These are phyloP conservation scores for Silurus lanzhouensis DNA, from an alignment of 2,797 vertebrate species.

Conservation along the genomic window DNA sequence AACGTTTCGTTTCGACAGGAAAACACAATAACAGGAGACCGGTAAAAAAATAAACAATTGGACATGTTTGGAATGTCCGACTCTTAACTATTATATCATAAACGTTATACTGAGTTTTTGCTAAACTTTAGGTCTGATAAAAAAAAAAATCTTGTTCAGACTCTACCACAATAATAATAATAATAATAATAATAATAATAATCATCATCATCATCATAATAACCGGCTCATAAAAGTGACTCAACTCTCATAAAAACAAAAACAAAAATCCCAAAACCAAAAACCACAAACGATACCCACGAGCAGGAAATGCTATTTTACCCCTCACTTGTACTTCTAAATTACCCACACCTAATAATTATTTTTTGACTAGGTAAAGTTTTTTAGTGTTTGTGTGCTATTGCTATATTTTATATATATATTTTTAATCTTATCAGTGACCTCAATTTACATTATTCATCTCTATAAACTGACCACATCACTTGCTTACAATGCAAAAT, in stretches of 20 bases:
- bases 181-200: too few relatives aligned
- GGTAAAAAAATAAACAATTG: neutral
- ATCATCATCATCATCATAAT: too few relatives aligned
- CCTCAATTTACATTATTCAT: neutral
- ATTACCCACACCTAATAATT: neutral
- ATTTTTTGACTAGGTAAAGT: neutral
- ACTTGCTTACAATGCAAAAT: neutral
- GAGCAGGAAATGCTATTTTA: neutral
- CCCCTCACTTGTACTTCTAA: too few relatives aligned
- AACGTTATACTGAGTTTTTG: neutral
- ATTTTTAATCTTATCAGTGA: neutral
- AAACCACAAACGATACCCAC: neutral
- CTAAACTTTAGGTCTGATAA: neutral
- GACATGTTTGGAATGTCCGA: neutral
- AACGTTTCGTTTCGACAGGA: neutral
- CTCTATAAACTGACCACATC: neutral
- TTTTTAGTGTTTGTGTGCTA: too few relatives aligned
- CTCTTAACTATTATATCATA: neutral
- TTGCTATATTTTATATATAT: neutral
- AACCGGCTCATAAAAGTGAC: neutral
- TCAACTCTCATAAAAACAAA: too few relatives aligned
- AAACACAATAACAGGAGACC: too few relatives aligned
- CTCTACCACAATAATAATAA: too few relatives aligned
- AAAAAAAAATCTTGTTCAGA: too few relatives aligned
- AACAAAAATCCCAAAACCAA: too few relatives aligned